phyloP scores from a whole-genome alignment of 2,888 invertebrate species.

The Chalcosyrphus nemorum region DNA sequence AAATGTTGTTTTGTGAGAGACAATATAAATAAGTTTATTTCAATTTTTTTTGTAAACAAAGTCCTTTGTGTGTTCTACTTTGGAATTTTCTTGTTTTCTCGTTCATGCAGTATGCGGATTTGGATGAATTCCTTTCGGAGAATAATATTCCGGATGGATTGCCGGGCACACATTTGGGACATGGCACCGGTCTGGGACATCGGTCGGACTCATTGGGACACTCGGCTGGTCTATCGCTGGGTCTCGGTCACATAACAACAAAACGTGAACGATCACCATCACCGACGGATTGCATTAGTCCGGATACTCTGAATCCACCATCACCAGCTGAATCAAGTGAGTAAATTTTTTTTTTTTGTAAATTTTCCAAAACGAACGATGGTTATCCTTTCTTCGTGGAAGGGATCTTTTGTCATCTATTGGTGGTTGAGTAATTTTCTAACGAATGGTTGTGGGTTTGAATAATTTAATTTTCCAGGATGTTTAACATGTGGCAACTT shows the following conservation, averaged over 20 bases:
- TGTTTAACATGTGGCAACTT: conserved; percentile 40
- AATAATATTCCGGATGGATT: conserved; percentile 94
- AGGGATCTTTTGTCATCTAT: neutral
- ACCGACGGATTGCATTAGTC: conserved; percentile 94
- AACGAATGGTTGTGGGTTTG: conserved; percentile 31
- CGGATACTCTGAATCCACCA: conserved; percentile 93
- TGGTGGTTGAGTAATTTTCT: neutral
- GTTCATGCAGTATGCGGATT: conserved; percentile 93
- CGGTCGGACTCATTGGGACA: conserved; percentile 83
- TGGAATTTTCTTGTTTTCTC: conserved; percentile 43
- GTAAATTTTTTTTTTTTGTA: conserved; percentile 79
- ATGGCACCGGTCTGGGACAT: conserved; percentile 81
- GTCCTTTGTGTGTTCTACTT: conserved; percentile 44
- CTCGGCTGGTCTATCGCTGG: conserved; percentile 84
- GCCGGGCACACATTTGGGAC: conserved; percentile 84
- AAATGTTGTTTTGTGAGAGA: conserved; percentile 2
- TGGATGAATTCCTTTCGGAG: conserved; percentile 98
- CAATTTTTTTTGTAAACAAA: conserved; percentile 15
- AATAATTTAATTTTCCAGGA: neutral
- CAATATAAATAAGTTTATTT: too few species aligned
- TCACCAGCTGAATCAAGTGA: conserved; percentile 95
- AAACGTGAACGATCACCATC: conserved; percentile 94
- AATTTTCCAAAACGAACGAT: too few species aligned
- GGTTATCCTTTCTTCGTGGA: neutral
- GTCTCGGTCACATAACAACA: conserved; percentile 86